Base-by-base conservation (phyloP, 2,888 invertebrate genomes). In the Crematogaster levior region DNA sequence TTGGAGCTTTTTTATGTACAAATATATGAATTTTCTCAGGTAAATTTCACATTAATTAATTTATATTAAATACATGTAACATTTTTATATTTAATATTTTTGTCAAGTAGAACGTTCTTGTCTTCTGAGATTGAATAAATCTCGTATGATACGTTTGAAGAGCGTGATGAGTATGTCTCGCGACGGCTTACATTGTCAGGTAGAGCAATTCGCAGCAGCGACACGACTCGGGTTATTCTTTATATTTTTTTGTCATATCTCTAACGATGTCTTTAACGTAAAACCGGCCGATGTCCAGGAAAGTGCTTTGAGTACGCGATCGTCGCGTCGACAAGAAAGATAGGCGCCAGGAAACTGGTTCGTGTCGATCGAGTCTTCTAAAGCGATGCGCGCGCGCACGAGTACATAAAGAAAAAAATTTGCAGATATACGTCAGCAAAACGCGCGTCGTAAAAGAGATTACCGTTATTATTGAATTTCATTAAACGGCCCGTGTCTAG, bases 401-500 rank as follows among this genome's bases (percentile, higher is more conserved):
- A 66, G 81, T 56, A n/a, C 27, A 24, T 9, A 48, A 51, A 34
- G 80, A 85, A 88, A 86, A 79, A 37, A 72, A 77, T 79, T 82
- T 63, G 43, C 48, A 56, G 70, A 70, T 79, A 43, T 79, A 81
- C 85, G 81, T 87, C 83, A 81, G 46, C 85, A 87, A 90, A 84
- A 88, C 83, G 70, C 84, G 24, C 84, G 46, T 46, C 88, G 84
- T 84, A 83, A 84, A 53, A 56, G 43, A 68, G 56, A 90, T 90
- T 86, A 90, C 89, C 90, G 90, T 90, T 90, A 90, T 87, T 89
- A 90, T 85, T 90, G 90, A 90, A 89, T 90, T 89, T 89, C 90
- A 89, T 90, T 88, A 88, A 85, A 84, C 74, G 51, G 46, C 27
- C 60, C 34, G 46, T 21, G 30, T 24, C 58, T 43, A 12, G 70